phyloP scores from a whole-genome alignment of 1,140 invertebrate genomes.

The Delia radicum region DNA sequence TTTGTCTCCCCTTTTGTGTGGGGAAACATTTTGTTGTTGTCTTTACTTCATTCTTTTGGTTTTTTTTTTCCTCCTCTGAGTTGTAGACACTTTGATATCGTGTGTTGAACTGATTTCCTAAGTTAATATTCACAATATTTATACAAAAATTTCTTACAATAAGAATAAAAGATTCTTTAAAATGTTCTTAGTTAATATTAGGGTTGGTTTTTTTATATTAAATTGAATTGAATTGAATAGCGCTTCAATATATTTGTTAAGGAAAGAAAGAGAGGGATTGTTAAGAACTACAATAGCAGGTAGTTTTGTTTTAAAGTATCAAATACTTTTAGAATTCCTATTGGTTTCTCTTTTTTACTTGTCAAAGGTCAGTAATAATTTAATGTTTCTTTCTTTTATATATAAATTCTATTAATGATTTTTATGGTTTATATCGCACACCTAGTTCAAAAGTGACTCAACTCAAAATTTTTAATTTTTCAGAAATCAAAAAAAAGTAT shows the following conservation, averaged over 20 bases:
- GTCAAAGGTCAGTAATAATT: conserved; percentile 2
- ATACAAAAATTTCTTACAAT: background rate
- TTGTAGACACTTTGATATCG: conserved; percentile 7
- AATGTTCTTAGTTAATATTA: background rate
- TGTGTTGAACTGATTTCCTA: conserved; percentile 7
- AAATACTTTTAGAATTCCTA: background rate
- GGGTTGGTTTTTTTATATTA: background rate
- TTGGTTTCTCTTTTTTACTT: background rate
- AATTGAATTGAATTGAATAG: background rate
- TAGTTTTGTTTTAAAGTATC: conserved; percentile 9
- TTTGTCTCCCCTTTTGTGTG: background rate
- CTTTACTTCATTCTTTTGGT: background rate
- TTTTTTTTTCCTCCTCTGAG: background rate
- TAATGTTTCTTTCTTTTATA: background rate
- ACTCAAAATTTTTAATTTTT: too few species aligned
- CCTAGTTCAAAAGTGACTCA: too few species aligned
- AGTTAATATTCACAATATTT: background rate
- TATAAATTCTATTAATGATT: background rate
- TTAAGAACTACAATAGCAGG: background rate
- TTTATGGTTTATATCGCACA: too few species aligned
- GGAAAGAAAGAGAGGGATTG: background rate
- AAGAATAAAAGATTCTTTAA: background rate
- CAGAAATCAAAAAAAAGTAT: too few species aligned
- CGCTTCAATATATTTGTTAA: background rate
- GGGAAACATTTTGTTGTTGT: background rate